Conservation (phyloP, 2,888 invertebrate species). For the Petrolisthes cinctipes region DNA sequence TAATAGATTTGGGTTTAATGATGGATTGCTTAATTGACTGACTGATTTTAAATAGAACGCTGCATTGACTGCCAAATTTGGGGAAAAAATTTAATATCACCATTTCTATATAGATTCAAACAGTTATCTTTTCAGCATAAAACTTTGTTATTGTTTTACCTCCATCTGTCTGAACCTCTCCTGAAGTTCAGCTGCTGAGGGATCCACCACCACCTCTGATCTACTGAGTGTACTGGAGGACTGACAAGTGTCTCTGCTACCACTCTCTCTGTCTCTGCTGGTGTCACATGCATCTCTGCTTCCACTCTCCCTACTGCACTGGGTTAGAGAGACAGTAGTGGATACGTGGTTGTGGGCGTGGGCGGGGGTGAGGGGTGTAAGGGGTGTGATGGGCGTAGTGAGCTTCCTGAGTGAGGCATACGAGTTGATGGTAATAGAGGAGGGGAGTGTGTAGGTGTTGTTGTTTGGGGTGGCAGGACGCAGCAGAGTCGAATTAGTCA, state of each 20-base stretch:
- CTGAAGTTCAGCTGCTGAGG: constrained; percentile 59
- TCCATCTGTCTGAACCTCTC: constrained; percentile 62
- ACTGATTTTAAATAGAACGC: too few relatives aligned
- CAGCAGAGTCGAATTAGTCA: constrained; percentile 50
- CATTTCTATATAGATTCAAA: not conserved
- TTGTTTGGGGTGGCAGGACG: constrained; percentile 60
- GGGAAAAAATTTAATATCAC: too few relatives aligned
- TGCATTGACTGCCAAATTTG: too few relatives aligned
- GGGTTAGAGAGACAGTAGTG: constrained; percentile 41
- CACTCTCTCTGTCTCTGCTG: constrained; percentile 38
- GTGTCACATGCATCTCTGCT: constrained; percentile 50
- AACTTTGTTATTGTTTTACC: constrained; percentile 29
- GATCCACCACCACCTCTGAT: constrained; percentile 62
- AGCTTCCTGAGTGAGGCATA: constrained; percentile 64
- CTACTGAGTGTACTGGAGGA: constrained; percentile 58
- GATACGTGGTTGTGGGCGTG: constrained; percentile 48
- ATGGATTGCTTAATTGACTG: too few relatives aligned
- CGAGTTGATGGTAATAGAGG: constrained; percentile 64
- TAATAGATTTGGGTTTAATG: too few relatives aligned
- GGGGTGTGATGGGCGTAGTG: constrained; percentile 42
- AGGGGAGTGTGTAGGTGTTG: constrained; percentile 65
- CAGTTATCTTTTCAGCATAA: too few relatives aligned
- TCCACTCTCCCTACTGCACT: constrained; percentile 38
- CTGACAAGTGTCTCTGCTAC: constrained; percentile 56
- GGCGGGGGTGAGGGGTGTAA: constrained; percentile 52